These are phyloP conservation scores for Xiphophorus maculatus DNA, from an alignment of 2,113 vertebrate species.

Conservation along the genomic window DNA sequence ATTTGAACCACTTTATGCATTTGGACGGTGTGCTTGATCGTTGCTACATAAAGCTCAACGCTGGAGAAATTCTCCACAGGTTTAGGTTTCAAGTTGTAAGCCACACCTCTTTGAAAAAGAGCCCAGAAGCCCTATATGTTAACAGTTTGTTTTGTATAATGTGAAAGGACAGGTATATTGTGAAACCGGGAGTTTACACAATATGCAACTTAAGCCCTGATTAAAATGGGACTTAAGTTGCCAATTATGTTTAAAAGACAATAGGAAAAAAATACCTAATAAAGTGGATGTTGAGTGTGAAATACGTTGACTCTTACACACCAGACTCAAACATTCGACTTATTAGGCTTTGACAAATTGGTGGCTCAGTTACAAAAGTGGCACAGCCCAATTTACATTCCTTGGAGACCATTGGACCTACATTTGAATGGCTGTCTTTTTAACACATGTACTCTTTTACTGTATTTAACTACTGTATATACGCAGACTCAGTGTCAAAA, in stretches of 20 bases:
- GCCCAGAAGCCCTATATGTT: neutral
- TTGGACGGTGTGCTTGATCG: neutral
- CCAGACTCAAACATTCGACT: constrained; percentile 40
- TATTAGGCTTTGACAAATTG: constrained; percentile 50
- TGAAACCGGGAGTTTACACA: neutral
- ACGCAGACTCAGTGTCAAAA: neutral
- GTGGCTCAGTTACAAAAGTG: constrained; percentile 57
- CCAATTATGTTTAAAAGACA: no score
- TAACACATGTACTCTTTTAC: neutral
- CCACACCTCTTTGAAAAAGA: neutral
- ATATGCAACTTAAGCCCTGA: no score
- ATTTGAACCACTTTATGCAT: neutral
- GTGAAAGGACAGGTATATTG: neutral
- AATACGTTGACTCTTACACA: no score
- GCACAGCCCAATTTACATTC: constrained; percentile 38
- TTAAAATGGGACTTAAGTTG: neutral
- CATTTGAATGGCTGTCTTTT: constrained; percentile 51
- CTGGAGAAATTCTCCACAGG: neutral
- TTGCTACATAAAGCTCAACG: neutral
- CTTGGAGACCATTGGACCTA: constrained; percentile 46
- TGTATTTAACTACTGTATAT: neutral
- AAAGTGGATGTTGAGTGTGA: neutral
- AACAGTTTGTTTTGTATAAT: neutral
- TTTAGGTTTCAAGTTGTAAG: neutral
- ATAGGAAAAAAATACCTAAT: neutral